Evolutionary conservation across 2,113 vertebrate species (phyloP), one percentile per base, ranked within the genome.

Genomic region (Saguinus midas): DNA sequence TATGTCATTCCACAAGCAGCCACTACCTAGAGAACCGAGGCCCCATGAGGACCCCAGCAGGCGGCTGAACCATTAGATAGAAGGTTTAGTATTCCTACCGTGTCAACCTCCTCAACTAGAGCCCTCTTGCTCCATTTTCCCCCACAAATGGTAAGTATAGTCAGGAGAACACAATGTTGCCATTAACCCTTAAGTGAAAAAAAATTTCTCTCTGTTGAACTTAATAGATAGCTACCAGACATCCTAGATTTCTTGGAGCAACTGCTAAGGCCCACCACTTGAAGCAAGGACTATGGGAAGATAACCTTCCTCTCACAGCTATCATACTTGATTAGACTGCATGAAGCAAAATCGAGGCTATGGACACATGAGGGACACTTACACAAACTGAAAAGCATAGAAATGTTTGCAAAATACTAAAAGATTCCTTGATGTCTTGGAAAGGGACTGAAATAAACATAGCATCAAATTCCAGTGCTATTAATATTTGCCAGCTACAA

Each of bases 401-500:
- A 86, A 43, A 61, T 20, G 14, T 43, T 45, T 32, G 4, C 21
- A 75, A 79, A 79, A 87, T 72, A 72, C 43, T 14, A 58, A 75
- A 86, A 93, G 21, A 6, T 52, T 50, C 45, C 52, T 57, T 37
- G 3, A 87, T 61, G 37, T 25, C 29, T 94, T 78, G 40, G 43
- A 94, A 96, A 95, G 48, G 50, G 23, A 91, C 1, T 68, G 29
- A 73, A 93, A 86, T 21, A 6, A 92, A 17, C 17, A 76, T 7
- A 82, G 78, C 23, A 93, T 72, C 45, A 92, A 96, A 96, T 68
- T 96, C 2, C 25, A 93, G 64, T 88, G 52, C 61, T 75, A 90
- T 48, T 91, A 91, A 83, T 52, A 88, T 89, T 35, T 90, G n/a
- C 43, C 40, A 88, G 37, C 5, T 70, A 52, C 6, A 91, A 95